Conservation (phyloP, 2,888 invertebrate species). For the Drosophila acutilabella region DNA sequence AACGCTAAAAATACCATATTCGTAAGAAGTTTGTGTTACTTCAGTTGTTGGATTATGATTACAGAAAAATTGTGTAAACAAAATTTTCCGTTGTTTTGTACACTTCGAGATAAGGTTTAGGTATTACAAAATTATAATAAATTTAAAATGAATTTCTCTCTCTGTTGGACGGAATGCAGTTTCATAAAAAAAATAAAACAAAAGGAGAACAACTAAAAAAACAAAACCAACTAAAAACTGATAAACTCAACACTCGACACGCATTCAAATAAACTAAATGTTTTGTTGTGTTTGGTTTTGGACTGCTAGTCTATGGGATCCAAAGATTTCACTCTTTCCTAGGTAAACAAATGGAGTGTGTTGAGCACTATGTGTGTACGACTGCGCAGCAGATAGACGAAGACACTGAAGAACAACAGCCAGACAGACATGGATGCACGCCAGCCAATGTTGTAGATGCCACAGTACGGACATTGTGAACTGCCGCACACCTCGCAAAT, state of each 20-base stretch:
- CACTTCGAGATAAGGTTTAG: constrained; percentile 59
- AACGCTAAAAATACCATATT: constrained; percentile 32
- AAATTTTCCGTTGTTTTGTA: constrained; percentile 66
- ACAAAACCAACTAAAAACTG: constrained; percentile 38
- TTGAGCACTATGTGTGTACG: constrained; percentile 78
- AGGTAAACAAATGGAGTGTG: constrained; percentile 71
- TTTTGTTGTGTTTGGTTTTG: constrained; percentile 32
- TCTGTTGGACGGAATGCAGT: constrained; percentile 79
- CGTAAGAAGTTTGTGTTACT: constrained; percentile 39
- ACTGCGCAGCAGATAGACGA: constrained; percentile 81
- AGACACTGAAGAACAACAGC: constrained; percentile 80
- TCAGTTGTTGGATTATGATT: background rate
- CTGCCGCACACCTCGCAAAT: constrained; percentile 98
- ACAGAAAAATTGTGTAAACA: constrained; percentile 15
- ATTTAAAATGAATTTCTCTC: constrained; percentile 38
- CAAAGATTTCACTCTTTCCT: constrained; percentile 25
- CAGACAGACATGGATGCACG: constrained; percentile 81
- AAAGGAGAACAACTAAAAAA: constrained; percentile 23
- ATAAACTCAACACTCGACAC: constrained; percentile 42
- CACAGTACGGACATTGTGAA: constrained; percentile 96
- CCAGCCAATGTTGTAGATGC: constrained; percentile 89
- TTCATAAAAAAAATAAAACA: constrained; percentile 43
- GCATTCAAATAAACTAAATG: constrained; percentile 50
- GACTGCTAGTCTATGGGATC: constrained; percentile 36
- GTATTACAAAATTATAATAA: constrained; percentile 16